Evolutionary conservation across 2,113 vertebrate species (phyloP), one percentile per base, ranked within the genome.

Genomic region (Xerus inauris): DNA sequence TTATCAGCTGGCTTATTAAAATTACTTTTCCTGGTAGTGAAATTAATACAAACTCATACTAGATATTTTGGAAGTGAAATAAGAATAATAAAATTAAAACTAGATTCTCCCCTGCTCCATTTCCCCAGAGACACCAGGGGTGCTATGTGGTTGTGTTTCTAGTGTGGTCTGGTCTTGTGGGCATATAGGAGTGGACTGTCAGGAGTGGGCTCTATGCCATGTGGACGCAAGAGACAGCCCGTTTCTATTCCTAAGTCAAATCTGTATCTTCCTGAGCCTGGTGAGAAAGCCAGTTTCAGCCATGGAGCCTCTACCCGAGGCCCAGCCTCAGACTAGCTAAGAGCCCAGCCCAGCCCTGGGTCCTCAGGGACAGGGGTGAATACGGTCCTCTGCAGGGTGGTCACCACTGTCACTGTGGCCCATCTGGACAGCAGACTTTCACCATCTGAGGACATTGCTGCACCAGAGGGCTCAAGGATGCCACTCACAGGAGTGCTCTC

Each of bases 31-130:
- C 57, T 72, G 38, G 67, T 30, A 84, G 2, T 75, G 77, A 88
- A 73, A 62, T 94, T 19, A 79, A 59, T 64, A 59, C 10, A 14
- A 40, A 67, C 88, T 86, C 20, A 67, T 84, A 73, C 51, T 77
- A 87, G 91, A 87, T 32, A 72, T 49, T 75, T 54, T 57, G 47
- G 38, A 47, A 81, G 62, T 85, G 38, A 81, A 94, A 86, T 40
- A 5, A 84, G 20, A 84, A 28, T 14, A 77, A 38, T 28, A 82
- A 82, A 59, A 30, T 59, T 38, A 20, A 64, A 87, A 45, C 32
- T 22, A 84, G 87, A 73, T 80, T 84, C 45, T 88, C 19, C 42
- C 69, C 67, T 62, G 49, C 69, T 14, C 19, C 16, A 28, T 14
- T 16, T 57, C 38, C 30, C 8, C 57, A 54, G 26, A 87, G 87